Evolutionary conservation across 2,888 invertebrate genomes (phyloP).

Genomic region (Standfussiana lucernea): DNA sequence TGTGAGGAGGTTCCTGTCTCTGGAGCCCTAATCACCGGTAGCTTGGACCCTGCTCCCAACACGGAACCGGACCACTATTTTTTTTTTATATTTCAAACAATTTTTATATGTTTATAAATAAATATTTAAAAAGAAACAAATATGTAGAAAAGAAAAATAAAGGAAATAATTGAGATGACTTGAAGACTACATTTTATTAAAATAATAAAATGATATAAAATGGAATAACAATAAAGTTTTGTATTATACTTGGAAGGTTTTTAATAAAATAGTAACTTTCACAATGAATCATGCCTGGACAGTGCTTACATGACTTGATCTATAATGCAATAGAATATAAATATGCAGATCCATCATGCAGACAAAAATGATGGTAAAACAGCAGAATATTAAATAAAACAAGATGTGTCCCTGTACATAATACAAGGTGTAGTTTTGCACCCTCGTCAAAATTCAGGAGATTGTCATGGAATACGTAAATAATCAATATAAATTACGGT

Average conservation of each 20-base stretch:
- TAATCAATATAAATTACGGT: no score
- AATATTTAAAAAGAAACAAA: background rate
- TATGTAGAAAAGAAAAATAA: background rate
- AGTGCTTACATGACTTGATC: background rate
- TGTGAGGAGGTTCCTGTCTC: background rate
- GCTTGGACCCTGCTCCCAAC: background rate
- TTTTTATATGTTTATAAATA: background rate
- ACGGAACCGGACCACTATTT: background rate
- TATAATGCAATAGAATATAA: background rate
- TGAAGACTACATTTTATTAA: background rate
- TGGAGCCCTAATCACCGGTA: background rate
- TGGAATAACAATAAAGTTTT: no score
- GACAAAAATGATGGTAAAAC: background rate
- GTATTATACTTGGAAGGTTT: background rate
- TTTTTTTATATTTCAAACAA: background rate
- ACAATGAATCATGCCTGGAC: background rate
- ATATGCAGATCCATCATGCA: background rate
- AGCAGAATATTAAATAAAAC: background rate
- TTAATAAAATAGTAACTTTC: background rate
- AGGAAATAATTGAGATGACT: background rate
- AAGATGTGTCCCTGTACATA: background rate
- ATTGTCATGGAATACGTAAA: no score
- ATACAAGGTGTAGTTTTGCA: no score
- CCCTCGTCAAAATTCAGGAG: no score
- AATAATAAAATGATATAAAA: no score